Conservation (phyloP, 2,888 invertebrate genomes). For the Sialis lutaria region DNA sequence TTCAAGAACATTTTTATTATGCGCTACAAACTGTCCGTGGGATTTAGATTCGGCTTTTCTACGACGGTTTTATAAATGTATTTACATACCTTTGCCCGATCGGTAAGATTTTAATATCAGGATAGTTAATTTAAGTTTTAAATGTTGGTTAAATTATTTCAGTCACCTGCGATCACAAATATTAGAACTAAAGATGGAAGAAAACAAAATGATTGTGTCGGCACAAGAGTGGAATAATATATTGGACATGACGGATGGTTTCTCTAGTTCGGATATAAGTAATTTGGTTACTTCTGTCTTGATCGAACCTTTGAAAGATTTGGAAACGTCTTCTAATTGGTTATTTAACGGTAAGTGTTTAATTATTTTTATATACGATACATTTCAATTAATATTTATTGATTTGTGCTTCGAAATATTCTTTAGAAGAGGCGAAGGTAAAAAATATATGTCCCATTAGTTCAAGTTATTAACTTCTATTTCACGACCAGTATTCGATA, state of each 20-base stretch:
- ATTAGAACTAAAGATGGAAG: slow-evolving; percentile 16
- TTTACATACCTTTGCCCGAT: slow-evolving; percentile 35
- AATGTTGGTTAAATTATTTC: slow-evolving; percentile 4
- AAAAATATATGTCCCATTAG: no score
- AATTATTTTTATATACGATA: no score
- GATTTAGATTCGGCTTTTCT: slow-evolving; percentile 39
- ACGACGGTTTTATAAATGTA: slow-evolving; percentile 33
- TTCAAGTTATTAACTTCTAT: no score
- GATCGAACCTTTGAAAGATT: slow-evolving; percentile 28
- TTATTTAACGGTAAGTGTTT: background rate
- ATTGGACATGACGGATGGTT: slow-evolving; percentile 28
- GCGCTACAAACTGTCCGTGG: slow-evolving; percentile 45
- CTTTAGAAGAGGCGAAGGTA: no score
- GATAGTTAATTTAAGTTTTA: no score
- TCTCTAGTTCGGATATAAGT: slow-evolving; percentile 35
- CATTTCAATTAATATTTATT: no score
- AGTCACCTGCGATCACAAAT: slow-evolving; percentile 17
- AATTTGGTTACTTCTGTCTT: slow-evolving; percentile 26
- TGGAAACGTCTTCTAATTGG: slow-evolving; percentile 25
- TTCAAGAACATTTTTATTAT: slow-evolving; percentile 25
- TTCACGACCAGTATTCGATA: no score
- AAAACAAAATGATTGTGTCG: slow-evolving; percentile 7
- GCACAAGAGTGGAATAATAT: slow-evolving; percentile 23
- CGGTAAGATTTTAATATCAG: slow-evolving; percentile 14
- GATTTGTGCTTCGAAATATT: no score